Conservation (phyloP, 2,888 invertebrate genomes). For the Eurytoma californica region DNA sequence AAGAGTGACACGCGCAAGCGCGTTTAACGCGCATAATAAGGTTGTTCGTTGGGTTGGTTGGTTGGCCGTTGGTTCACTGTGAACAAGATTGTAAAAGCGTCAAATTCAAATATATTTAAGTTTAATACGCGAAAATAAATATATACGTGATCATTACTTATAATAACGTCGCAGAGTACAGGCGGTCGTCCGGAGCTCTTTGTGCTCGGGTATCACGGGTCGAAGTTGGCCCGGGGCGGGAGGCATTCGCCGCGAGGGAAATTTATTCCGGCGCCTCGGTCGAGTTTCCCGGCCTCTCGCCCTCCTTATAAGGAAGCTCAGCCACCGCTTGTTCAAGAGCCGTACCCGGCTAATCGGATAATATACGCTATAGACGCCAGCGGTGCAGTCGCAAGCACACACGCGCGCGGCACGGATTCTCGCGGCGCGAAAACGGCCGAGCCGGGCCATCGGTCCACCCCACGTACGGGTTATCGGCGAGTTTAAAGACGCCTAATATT, state of each 20-base stretch:
- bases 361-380: constrained; percentile 39
- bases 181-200: constrained; percentile 11
- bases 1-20: too few relatives aligned
- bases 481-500: constrained; percentile 43
- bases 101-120: too few relatives aligned
- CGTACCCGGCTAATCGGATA: constrained; percentile 50
- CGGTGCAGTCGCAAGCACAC: not conserved
- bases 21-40: too few relatives aligned
- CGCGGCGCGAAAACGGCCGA: not conserved
- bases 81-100: too few relatives aligned
- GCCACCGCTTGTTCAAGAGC: constrained; percentile 24
- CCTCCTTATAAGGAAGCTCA: not conserved
- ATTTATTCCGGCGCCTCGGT: constrained; percentile 40
- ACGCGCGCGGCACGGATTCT: not conserved
- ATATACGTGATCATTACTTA: too few relatives aligned
- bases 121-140: too few relatives aligned
- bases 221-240: constrained; percentile 19
- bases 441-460: too few relatives aligned
- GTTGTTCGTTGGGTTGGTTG: too few relatives aligned
- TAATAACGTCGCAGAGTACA: too few relatives aligned
- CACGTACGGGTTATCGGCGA: constrained; percentile 43
- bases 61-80: too few relatives aligned
- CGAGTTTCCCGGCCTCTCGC: not conserved
- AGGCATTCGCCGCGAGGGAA: not conserved
- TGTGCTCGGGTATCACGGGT: constrained; percentile 3